These are phyloP conservation scores for Palloptera scutellata DNA, from an alignment of 2,888 invertebrate genomes.

Conservation along the genomic window DNA sequence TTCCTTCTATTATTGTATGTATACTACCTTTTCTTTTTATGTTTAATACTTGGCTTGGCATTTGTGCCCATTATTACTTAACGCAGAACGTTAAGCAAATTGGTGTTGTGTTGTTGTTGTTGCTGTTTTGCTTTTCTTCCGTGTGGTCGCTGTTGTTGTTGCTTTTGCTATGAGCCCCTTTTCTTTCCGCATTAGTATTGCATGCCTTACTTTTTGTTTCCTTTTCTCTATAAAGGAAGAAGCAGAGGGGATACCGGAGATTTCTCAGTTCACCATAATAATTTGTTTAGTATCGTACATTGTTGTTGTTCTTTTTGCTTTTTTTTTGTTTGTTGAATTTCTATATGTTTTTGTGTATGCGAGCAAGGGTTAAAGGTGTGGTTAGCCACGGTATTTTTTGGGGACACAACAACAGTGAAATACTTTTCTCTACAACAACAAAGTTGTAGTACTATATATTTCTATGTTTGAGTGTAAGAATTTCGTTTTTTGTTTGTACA, in stretches of 20 bases:
- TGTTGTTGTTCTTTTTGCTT: background rate
- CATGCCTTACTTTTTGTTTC: background rate
- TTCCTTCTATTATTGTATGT: background rate
- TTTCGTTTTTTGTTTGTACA: too few relatives aligned
- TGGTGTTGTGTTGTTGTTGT: background rate
- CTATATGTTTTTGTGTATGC: background rate
- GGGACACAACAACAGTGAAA: background rate
- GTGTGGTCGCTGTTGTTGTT: background rate
- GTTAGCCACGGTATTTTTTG: conserved; percentile 23
- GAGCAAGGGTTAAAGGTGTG: conserved; percentile 33
- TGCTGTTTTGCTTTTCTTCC: background rate
- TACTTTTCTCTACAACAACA: background rate
- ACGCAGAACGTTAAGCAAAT: conserved; percentile 14
- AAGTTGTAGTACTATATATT: background rate
- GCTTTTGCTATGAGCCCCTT: background rate
- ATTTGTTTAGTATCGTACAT: background rate
- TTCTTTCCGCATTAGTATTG: background rate
- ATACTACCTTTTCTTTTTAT: background rate
- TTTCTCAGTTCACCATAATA: background rate
- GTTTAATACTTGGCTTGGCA: background rate
- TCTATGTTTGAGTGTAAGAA: background rate
- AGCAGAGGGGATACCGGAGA: background rate
- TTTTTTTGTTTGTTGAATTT: too few relatives aligned
- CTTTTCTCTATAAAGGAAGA: background rate
- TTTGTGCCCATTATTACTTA: conserved; percentile 20